Base-by-base conservation (phyloP, 2,797 vertebrate genomes). In the Takifugu ocellatus region DNA sequence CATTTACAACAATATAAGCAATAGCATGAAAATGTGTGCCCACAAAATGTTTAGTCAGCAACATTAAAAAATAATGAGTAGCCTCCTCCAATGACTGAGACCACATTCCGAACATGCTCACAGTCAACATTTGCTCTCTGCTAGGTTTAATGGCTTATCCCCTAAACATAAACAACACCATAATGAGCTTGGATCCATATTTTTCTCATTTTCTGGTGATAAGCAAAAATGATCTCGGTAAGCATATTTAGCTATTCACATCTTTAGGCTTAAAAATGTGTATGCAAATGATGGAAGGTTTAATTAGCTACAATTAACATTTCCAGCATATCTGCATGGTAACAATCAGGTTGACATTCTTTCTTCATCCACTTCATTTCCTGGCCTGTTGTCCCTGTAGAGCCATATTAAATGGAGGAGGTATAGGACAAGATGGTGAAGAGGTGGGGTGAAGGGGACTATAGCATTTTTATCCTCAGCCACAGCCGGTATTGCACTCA, bases 1-100 rank as follows among this genome's bases (percentile, higher is more conserved):
- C 85, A 88, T 81, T 85, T 81, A 91, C 88, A 91, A 84, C 86
- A 90, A 88, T 82, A 75, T 68, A 84, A 91, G 90, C 86, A 89
- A 89, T 88, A 86, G 87, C 59, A 16, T 66, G 74, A 71, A 84
- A 79, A 72, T 54, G 74, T 74, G 81, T 83, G 54, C 52, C 61
- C 31, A 54, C 54, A 75, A 88, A 90, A 83, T 90, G 89, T 90
- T 89, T 89, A 90, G 85, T 91, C 90, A 90, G 90, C 89, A 90
- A 21, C 78, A 87, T 91, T 90, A 88, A 88, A 87, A 86, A 85
- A 85, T 87, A 86, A 89, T 90, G 89, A 90, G 84, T 79, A 75
- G 74, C 79, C 74, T 82, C 82, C 71, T 83, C 78, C 75, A 61
- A 79, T 87, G 88, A 88, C 87, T 84, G 84, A 88, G 79, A 73